Percentiles rank a stretch among this genome's conserved stretches.
Evolutionary conservation across 2,797 vertebrate species (phyloP).

Genomic region (Toxotes lorentzi): DNA sequence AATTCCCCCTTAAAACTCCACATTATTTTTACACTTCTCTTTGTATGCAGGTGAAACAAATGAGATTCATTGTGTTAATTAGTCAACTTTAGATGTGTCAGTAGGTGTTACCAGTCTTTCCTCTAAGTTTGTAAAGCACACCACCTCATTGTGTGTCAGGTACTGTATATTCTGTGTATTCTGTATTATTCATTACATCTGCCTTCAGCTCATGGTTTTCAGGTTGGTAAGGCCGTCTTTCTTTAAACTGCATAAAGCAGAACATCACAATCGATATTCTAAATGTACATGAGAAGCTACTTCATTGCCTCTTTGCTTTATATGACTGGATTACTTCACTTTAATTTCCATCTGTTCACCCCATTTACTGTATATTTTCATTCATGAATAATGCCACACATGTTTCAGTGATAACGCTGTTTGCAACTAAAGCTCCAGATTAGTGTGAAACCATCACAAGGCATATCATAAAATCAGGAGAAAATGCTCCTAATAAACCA

Average conservation of each 20-base stretch:
- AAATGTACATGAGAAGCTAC: constrained; percentile 12
- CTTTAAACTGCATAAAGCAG: constrained; percentile 11
- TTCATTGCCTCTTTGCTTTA: constrained; percentile 9
- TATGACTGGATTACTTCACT: constrained; percentile 32
- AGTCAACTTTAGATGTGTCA: background rate
- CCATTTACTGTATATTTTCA: constrained; percentile 28
- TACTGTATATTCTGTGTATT: background rate
- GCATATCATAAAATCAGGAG: constrained; percentile 43
- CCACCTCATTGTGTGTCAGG: background rate
- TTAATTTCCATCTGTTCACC: constrained; percentile 40
- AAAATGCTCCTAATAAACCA: constrained; percentile 56
- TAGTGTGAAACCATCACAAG: constrained; percentile 33
- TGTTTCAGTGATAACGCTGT: constrained; percentile 44
- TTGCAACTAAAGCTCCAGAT: constrained; percentile 32
- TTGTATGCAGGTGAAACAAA: background rate
- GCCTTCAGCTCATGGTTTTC: background rate
- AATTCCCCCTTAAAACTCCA: no score
- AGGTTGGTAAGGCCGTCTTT: background rate
- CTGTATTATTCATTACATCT: background rate
- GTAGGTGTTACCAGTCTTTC: background rate
- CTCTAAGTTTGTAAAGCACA: constrained; percentile 1
- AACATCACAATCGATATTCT: constrained; percentile 13
- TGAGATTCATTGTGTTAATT: background rate
- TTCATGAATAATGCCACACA: constrained; percentile 13
- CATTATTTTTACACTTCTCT: no score